Evolutionary conservation across 2,888 invertebrate species (phyloP), one percentile per base, ranked within the genome.

Genomic region (Chrysolina americana): DNA sequence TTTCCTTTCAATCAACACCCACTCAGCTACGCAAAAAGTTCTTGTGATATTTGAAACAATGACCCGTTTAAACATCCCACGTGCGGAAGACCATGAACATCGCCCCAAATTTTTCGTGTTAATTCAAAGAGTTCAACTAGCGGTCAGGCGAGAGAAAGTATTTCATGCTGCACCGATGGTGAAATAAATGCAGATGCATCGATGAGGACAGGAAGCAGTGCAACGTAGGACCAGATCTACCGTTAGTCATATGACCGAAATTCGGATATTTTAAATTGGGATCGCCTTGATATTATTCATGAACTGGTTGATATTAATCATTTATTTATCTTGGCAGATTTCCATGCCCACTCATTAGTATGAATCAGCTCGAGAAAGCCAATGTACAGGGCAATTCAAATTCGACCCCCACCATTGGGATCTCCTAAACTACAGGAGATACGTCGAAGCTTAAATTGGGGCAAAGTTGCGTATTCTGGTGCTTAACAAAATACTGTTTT

Each of bases 231-330:
- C 53, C 53, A 53, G 23, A 53, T 53, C 53, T 53, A 21, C 53
- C 53, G 53, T 53, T 53, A 53, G 11, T 13, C 13, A 53, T 53
- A 13, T 21, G 53, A 53, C 53, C 53, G 53, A 53, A 21, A 53
- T 53, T 19, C 19, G 19, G 11, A 11, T 19, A 19, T 19, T 53
- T 21, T 21, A 53, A 11, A 5, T 21, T 53, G 11, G 53, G 21
- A 11, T 21, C 53, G 17, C 19, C 53, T 4, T 44, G 2, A 28
- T 28, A 28, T 28, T 28, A 28, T 2, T 28, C 36, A 36, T 36
- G 8, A 36, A 8, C 8, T 36, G 28, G 5, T 6, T 36, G 36
- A 36, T 36, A 6, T 36, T n/a, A n/a, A 36, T 36, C 36, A 36
- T 36, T 36, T 36, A 8, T 8, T 36, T 36, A 6, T 8, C 36